Percentiles rank a stretch among this genome's conserved stretches.
phyloP scores from a whole-genome alignment of 92 coral and sea anemone species.

The Palythoa grandis region DNA sequence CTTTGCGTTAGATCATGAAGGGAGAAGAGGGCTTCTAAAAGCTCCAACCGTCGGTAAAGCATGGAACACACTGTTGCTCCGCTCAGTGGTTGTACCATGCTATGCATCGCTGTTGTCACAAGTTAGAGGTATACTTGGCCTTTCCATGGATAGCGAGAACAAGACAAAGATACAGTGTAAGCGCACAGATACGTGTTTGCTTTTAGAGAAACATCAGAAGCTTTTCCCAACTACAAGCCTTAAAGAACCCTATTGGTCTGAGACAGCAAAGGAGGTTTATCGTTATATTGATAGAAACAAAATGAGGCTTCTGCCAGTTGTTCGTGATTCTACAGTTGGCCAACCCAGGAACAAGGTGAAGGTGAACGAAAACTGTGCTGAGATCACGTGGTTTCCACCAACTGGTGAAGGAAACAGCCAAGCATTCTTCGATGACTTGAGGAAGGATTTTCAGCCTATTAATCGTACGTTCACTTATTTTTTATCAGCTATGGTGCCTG shows the following conservation, averaged over 20 bases:
- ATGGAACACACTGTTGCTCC: conserved; percentile 67
- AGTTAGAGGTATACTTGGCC: conserved; percentile 23
- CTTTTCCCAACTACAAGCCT: conserved; percentile 60
- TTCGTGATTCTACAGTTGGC: conserved; percentile 29
- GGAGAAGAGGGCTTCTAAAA: conserved; percentile 60
- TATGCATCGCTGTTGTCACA: conserved; percentile 62
- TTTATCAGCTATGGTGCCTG: too few relatives aligned
- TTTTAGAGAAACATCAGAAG: conserved; percentile 49
- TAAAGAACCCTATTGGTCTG: conserved; percentile 55
- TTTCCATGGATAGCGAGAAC: conserved; percentile 19
- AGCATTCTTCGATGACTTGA: conserved; percentile 66
- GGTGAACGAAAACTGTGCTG: background rate
- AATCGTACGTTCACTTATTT: too few relatives aligned
- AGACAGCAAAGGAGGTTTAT: conserved; percentile 69
- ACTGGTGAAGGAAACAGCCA: conserved; percentile 55
- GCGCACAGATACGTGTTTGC: conserved; percentile 6
- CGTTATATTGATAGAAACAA: conserved; percentile 47
- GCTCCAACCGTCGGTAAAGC: conserved; percentile 43
- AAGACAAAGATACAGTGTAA: conserved; percentile 10
- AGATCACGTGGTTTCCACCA: conserved; percentile 68
- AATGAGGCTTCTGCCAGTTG: conserved; percentile 65
- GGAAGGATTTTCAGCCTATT: background rate
- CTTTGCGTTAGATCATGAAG: conserved; percentile 70
- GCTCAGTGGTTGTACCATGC: conserved; percentile 68
- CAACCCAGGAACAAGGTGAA: background rate